Base-by-base conservation (phyloP, 2,113 vertebrate species). In the Carollia perspicillata region DNA sequence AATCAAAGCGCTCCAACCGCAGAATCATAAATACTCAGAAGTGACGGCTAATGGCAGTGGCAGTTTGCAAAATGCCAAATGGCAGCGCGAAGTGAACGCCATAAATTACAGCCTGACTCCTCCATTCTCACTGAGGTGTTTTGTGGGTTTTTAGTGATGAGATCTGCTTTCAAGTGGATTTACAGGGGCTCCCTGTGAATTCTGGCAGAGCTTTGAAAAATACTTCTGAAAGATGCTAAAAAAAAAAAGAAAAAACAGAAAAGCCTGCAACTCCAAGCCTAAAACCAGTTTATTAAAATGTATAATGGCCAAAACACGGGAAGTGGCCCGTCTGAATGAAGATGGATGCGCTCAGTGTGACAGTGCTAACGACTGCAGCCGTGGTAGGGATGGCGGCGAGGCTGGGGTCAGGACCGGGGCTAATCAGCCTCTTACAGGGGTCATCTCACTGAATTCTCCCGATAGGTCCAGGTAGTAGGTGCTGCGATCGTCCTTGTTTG, bases 141-240 rank as follows among this genome's bases (percentile, higher is more conserved):
- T 47, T 85, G 95, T 97, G 89, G 88, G 92, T 78, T 97, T 97
- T 95, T 53, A 97, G 92, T 80, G 94, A 95, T 90, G 65, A 93
- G 69, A 94, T 88, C 81, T 95, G 83, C 92, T 97, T 47, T 58
- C 93, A 90, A 98, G 97, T 88, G 97, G 98, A 97, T 97, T 98
- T 94, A 94, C 88, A 95, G 65, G 96, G 95, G 93, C 94, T 98
- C 94, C 71, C 95, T 16, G 42, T 95, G 97, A 97, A 97, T 89
- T 95, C 88, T 49, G 60, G 49, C 30, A 68, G 72, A 84, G 78
- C 72, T 95, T 65, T 94, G 47, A 95, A 95, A 94, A 93, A 86
- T 69, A 69, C 23, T 88, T 88, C 65, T 79, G 74, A 95, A 35
- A 71, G 78, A 95, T 35, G 68, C 83, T 94, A 83, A 92, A 85